phyloP scores from a whole-genome alignment of 2,797 vertebrate genomes.

The Chiloscyllium punctatum region DNA sequence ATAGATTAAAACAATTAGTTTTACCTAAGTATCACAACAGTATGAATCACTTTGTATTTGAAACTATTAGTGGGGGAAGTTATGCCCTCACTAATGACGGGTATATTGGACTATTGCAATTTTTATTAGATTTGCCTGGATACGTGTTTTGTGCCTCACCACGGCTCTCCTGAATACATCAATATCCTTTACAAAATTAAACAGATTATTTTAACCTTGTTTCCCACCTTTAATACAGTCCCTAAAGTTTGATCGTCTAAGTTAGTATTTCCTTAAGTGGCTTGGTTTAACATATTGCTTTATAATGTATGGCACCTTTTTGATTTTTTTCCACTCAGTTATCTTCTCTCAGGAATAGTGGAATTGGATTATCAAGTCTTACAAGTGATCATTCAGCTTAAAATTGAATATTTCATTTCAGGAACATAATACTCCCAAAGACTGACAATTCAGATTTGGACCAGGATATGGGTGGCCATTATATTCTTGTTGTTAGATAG shows the following conservation, averaged over 20 bases:
- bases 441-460: not conserved
- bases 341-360: not conserved
- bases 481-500: not conserved
- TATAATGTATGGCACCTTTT: not conserved
- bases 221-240: not conserved
- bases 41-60: not conserved
- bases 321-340: not conserved
- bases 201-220: not conserved
- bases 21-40: not conserved
- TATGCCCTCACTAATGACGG: not conserved
- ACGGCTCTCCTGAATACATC: not conserved
- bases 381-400: not conserved
- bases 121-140: not conserved
- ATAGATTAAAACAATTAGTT: not conserved
- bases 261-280: not conserved
- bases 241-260: not conserved
- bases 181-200: not conserved
- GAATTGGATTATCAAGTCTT: not conserved
- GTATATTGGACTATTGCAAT: not conserved
- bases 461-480: too few species aligned
- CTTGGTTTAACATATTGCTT: not conserved
- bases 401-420: not conserved
- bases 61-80: not conserved
- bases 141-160: not conserved
- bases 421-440: not conserved